These are phyloP conservation scores for Okapia johnstoni DNA, from an alignment of 2,113 vertebrate species.

Conservation along the genomic window DNA sequence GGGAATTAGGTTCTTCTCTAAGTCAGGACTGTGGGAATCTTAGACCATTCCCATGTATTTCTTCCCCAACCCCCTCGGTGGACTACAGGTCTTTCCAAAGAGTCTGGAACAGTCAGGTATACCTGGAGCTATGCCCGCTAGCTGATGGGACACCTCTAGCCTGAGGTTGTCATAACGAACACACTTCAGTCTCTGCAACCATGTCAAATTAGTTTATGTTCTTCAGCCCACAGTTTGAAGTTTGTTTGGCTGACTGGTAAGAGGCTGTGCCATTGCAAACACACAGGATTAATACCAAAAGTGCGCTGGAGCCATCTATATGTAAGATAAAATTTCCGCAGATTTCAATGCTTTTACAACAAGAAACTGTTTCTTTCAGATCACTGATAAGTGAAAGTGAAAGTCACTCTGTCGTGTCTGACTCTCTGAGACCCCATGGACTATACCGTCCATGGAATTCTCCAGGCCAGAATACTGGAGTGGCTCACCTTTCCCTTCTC, in stretches of 20 bases:
- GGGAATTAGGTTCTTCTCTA: not conserved
- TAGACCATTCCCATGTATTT: not conserved
- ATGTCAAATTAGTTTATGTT: not conserved
- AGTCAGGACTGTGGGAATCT: not conserved
- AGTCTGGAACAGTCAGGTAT: not conserved
- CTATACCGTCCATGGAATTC: not conserved
- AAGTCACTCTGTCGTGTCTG: not conserved
- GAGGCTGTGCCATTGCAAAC: not conserved
- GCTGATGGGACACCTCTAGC: not conserved
- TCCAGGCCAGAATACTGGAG: not conserved
- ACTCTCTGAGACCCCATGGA: not conserved
- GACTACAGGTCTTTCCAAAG: not conserved
- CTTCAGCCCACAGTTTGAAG: not conserved
- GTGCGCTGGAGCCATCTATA: not conserved
- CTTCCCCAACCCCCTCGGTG: not conserved
- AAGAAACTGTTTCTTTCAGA: not conserved
- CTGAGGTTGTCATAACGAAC: not conserved
- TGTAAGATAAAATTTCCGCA: not conserved
- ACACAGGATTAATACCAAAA: not conserved
- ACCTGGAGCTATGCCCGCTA: not conserved
- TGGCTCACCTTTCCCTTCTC: not conserved
- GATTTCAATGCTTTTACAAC: not conserved
- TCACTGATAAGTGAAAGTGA: not conserved
- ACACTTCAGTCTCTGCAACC: not conserved
- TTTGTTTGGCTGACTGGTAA: not conserved